Conservation (phyloP, 2,888 invertebrate species). For the Tinea trinotella region DNA sequence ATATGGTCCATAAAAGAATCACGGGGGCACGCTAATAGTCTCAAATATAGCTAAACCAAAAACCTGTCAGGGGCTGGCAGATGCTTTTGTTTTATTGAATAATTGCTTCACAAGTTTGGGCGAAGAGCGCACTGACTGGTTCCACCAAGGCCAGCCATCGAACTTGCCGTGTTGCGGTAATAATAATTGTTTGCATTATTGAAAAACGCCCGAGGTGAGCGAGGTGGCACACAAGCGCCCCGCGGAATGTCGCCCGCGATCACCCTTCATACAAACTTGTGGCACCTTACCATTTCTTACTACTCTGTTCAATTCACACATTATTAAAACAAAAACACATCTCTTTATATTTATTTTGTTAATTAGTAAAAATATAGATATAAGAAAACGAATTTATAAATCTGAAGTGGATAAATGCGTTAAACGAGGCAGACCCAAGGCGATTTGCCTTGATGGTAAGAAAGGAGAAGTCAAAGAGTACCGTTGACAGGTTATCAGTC, state of each 20-base stretch:
- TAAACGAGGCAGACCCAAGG: too few relatives aligned
- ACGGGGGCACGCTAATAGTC: neutral
- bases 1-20: neutral
- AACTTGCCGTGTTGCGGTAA: constrained; percentile 38
- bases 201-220: constrained; percentile 24
- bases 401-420: too few relatives aligned
- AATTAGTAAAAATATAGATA: too few relatives aligned
- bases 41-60: constrained; percentile 11
- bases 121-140: constrained; percentile 55
- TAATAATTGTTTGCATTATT: constrained; percentile 24
- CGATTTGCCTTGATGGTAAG: too few relatives aligned
- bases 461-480: too few relatives aligned
- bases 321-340: neutral
- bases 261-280: neutral
- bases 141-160: constrained; percentile 69
- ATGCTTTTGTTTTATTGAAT: constrained; percentile 71
- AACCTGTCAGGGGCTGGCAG: constrained; percentile 39
- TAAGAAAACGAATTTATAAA: too few relatives aligned
- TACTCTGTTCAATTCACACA: neutral
- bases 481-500: too few relatives aligned
- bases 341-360: too few relatives aligned
- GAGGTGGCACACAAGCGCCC: constrained; percentile 20
- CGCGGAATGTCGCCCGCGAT: constrained; percentile 16
- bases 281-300: neutral
- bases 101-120: constrained; percentile 70